A percentile compares a stretch with the other conserved stretches of the same genome.
Evolutionary conservation across 2,113 vertebrate genomes (phyloP).

Genomic region (Hyperoodon ampullatus): DNA sequence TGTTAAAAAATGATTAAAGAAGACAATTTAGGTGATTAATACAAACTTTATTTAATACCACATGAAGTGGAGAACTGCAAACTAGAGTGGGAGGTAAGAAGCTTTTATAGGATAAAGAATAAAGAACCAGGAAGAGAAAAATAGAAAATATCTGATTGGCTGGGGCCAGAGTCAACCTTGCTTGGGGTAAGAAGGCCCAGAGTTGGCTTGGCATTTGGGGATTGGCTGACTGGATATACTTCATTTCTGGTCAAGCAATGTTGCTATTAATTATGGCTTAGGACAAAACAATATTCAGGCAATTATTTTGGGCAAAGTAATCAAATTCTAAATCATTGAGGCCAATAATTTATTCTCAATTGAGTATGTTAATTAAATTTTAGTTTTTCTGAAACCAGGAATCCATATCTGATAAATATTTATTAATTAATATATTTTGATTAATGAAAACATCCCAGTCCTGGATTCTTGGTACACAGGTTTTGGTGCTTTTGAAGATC

Average conservation of each 20-base stretch:
- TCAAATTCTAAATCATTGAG: constrained; percentile 9
- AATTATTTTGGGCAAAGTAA: background rate
- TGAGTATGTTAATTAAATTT: constrained; percentile 52
- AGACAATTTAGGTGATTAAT: background rate
- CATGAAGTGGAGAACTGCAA: background rate
- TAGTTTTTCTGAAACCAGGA: constrained; percentile 6
- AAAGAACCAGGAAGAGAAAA: background rate
- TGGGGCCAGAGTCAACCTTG: background rate
- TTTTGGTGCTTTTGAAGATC: constrained; percentile 22
- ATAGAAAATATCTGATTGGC: background rate
- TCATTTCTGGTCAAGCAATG: background rate
- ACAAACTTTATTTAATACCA: background rate
- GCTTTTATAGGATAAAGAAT: background rate
- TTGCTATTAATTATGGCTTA: background rate
- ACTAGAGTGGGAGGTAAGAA: background rate
- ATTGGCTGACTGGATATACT: background rate
- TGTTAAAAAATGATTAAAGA: background rate
- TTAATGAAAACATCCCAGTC: constrained; percentile 17
- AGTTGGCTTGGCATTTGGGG: background rate
- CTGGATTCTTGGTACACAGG: background rate
- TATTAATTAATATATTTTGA: constrained; percentile 15
- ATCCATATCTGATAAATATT: constrained; percentile 15
- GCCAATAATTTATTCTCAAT: background rate
- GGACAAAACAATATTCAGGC: background rate
- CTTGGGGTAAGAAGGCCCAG: background rate